These are phyloP conservation scores for Caenorhabditis zanzibari DNA, from an alignment of 2,888 invertebrate genomes.

Conservation along the genomic window DNA sequence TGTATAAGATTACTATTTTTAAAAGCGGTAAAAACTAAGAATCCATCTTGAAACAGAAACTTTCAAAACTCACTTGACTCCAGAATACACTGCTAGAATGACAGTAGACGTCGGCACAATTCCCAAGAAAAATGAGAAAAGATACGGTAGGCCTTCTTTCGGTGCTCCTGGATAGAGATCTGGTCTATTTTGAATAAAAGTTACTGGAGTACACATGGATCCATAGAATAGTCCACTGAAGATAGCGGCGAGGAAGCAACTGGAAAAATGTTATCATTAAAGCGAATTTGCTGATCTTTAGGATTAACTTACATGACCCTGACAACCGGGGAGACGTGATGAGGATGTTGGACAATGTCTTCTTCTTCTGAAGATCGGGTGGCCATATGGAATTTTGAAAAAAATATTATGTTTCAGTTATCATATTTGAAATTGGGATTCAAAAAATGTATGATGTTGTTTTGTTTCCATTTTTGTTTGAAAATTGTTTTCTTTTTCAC, in stretches of 20 bases:
- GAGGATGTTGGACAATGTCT: constrained; percentile 32
- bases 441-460: too few relatives aligned
- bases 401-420: neutral
- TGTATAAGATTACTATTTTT: too few relatives aligned
- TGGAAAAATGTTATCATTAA: constrained; percentile 71
- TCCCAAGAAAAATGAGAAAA: constrained; percentile 85
- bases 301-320: constrained; percentile 7
- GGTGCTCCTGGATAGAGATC: constrained; percentile 70
- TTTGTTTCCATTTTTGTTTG: too few relatives aligned
- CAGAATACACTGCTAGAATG: constrained; percentile 83
- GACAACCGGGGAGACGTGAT: constrained; percentile 19
- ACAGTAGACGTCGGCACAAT: constrained; percentile 84
- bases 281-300: neutral
- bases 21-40: too few relatives aligned
- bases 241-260: constrained; percentile 84
- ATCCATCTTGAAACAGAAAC: neutral
- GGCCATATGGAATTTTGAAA: constrained; percentile 29
- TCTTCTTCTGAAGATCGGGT: constrained; percentile 40
- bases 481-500: neutral
- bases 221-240: constrained; percentile 85
- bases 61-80: constrained; percentile 67
- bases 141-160: constrained; percentile 81
- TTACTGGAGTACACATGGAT: constrained; percentile 84
- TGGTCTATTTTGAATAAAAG: constrained; percentile 84
- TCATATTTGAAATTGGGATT: neutral